These are phyloP conservation scores for Podarcis siculus DNA, from an alignment of 2,797 vertebrate genomes.

Conservation along the genomic window DNA sequence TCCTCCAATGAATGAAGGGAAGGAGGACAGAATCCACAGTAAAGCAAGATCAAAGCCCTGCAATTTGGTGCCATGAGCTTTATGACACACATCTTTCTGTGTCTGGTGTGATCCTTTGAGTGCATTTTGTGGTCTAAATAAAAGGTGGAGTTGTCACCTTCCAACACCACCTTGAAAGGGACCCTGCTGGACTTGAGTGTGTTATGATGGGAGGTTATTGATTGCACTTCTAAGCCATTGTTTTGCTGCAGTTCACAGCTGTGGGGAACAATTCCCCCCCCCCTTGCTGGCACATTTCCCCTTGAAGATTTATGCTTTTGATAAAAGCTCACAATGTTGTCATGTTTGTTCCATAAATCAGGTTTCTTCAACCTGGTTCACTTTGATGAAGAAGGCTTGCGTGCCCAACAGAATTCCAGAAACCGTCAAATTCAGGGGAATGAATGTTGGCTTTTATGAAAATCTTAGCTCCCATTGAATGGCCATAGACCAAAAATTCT, in stretches of 20 bases:
- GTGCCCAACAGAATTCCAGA: conserved; percentile 71
- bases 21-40: neutral
- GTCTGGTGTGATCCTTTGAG: conserved; percentile 65
- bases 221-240: conserved; percentile 57
- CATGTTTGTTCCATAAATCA: conserved; percentile 77
- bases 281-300: conserved; percentile 60
- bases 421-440: conserved; percentile 53
- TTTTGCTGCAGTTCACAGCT: conserved; percentile 64
- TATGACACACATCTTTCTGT: conserved; percentile 64
- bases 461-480: conserved; percentile 63
- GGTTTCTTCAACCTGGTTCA: conserved; percentile 67
- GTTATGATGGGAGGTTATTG: conserved; percentile 62
- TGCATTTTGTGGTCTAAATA: conserved; percentile 52
- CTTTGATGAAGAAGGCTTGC: conserved; percentile 60
- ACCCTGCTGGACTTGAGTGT: conserved; percentile 46
- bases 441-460: conserved; percentile 68
- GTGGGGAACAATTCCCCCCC: conserved; percentile 55
- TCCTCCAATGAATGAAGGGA: neutral
- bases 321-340: conserved; percentile 70
- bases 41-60: accelerated
- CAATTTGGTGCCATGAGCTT: conserved; percentile 41
- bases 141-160: conserved; percentile 66
- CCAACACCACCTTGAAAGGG: conserved; percentile 51
- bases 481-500: conserved; percentile 50
- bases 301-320: conserved; percentile 70